Percentiles rank a stretch among this genome's conserved stretches.
Conservation (phyloP, 1,140 invertebrate genomes). For the Galleria mellonella region DNA sequence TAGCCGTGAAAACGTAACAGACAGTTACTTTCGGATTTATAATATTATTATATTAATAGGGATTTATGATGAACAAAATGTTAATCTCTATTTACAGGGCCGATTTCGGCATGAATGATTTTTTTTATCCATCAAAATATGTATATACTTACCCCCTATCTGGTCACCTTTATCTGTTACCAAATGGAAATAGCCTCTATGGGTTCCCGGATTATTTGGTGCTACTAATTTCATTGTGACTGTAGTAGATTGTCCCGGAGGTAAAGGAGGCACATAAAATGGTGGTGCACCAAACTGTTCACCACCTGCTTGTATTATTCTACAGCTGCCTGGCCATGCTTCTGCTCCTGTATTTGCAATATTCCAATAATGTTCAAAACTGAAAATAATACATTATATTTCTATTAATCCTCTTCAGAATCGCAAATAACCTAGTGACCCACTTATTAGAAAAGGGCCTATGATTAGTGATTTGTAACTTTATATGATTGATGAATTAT, state of each 20-base stretch:
- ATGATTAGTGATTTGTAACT: no score
- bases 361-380: slow-evolving; percentile 67
- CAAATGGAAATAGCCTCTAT: slow-evolving; percentile 61
- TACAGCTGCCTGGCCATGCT: slow-evolving; percentile 62
- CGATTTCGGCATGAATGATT: no score
- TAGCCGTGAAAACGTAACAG: no score
- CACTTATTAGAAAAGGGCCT: no score
- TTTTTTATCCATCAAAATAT: neutral
- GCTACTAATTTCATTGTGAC: slow-evolving; percentile 53
- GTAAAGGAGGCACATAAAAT: slow-evolving; percentile 45
- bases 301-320: slow-evolving; percentile 53
- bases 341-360: slow-evolving; percentile 65
- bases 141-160: slow-evolving; percentile 52
- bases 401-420: neutral
- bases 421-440: neutral
- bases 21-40: no score
- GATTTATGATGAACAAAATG: no score
- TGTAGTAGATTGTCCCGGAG: slow-evolving; percentile 52
- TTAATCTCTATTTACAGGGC: no score
- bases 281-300: slow-evolving; percentile 42
- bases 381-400: slow-evolving; percentile 31
- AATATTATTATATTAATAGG: no score
- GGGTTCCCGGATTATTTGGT: slow-evolving; percentile 40
- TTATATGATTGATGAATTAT: no score
- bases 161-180: slow-evolving; percentile 55